Evolutionary conservation across 2,888 invertebrate genomes (phyloP), one percentile per base, ranked within the genome.

Genomic region (Tanypteryx hageni): DNA sequence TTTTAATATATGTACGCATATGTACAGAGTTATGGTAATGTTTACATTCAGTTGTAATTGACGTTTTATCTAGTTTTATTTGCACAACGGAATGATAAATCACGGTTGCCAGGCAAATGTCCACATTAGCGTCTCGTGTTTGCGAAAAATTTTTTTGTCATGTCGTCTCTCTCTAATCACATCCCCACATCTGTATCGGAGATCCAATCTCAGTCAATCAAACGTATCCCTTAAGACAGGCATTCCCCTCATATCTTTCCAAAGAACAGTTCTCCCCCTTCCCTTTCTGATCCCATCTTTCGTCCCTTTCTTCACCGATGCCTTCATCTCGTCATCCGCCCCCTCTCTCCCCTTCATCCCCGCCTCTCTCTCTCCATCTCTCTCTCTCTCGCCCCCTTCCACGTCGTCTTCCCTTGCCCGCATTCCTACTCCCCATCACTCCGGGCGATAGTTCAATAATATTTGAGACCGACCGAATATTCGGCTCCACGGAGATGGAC

Each of bases 371-470:
- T 27, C 14, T 18, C 10, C 22, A n/a, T 13, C 22, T 11, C 82
- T n/a, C 44, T 44, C 16, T 27, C 22, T 14, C 18, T 22, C 44
- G 5, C 57, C 31, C 31, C 86, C 64, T 86, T 16, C 61, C 59
- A 11, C 9, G 11, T 82, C 44, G 14, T 56, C 31, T 22, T 22
- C 22, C 85, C 27, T 9, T 31, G n/a, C 18, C 64, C 89, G 89
- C 89, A 89, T 89, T 89, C 86, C 86, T 14, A 27, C 86, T 86
- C 89, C 89, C 86, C 86, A n/a, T 18, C 83, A 56, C 83, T 83
- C 83, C 44, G 64, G 64, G 68, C 64, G 89, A 89, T 89, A 89
- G 89, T 89, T 89, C 89, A 89, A 89, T 89, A 89, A 64, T 44
- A 89, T 89, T 64, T 64, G 18, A 7, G 61, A 59, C 44, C 22